Evolutionary conservation across 1,140 invertebrate genomes (phyloP).

Genomic region (Lepidurus packardi): DNA sequence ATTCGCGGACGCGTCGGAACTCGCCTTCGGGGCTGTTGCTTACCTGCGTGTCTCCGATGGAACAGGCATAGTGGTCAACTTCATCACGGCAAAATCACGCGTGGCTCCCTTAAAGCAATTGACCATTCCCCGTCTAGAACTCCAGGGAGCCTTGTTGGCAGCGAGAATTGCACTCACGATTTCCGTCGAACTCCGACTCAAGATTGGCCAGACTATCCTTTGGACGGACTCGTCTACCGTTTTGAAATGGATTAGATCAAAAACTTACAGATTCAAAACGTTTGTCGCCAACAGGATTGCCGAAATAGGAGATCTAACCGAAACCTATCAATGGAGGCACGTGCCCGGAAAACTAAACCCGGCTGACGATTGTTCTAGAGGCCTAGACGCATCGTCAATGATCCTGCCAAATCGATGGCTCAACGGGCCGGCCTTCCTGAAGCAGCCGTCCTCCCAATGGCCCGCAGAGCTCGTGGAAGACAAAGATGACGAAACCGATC

Average conservation of each 20-base stretch:
- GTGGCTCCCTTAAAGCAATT: conserved; percentile 44
- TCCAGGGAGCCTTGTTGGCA: conserved; percentile 38
- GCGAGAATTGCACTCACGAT: not conserved
- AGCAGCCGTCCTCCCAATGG: not conserved
- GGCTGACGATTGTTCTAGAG: not conserved
- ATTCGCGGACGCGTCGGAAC: conserved; percentile 9
- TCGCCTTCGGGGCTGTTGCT: too few relatives aligned
- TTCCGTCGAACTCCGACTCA: not conserved
- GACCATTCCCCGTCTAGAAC: conserved; percentile 41
- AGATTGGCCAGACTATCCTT: too few relatives aligned
- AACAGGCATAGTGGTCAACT: too few relatives aligned
- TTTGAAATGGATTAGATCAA: too few relatives aligned
- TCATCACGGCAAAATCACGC: conserved; percentile 44
- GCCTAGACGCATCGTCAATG: not conserved
- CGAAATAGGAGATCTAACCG: too few relatives aligned
- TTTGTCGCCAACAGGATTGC: too few relatives aligned
- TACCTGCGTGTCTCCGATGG: too few relatives aligned
- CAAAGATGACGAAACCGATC: not conserved
- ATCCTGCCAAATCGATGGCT: not conserved
- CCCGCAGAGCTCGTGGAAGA: too few relatives aligned
- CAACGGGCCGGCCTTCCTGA: not conserved
- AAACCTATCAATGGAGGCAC: not conserved
- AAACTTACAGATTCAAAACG: too few relatives aligned
- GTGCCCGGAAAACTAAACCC: not conserved
- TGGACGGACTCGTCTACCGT: too few relatives aligned